Conservation (phyloP, 2,113 vertebrate genomes). For the Callipepla californica region DNA sequence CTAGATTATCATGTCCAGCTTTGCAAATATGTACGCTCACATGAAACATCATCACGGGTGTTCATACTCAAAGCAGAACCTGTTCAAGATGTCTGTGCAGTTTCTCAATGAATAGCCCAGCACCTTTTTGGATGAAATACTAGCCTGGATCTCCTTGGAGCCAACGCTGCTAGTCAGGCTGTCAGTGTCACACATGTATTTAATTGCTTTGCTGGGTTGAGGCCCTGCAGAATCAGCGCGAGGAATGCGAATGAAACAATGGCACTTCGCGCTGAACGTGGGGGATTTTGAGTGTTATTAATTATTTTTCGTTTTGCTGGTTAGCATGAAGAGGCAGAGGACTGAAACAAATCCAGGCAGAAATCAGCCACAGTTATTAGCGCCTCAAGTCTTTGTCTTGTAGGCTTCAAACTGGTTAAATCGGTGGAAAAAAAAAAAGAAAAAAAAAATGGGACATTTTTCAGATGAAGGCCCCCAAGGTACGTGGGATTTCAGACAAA, state of each 20-base stretch:
- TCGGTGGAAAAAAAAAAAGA: neutral
- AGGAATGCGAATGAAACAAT: slow-evolving; percentile 16
- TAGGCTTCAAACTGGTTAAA: slow-evolving; percentile 47
- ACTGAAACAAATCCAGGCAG: slow-evolving; percentile 60
- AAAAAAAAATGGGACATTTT: neutral
- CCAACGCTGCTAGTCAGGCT: slow-evolving; percentile 29
- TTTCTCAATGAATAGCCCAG: neutral
- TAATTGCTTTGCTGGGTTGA: slow-evolving; percentile 45
- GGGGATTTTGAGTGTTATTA: slow-evolving; percentile 37
- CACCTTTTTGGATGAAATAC: neutral
- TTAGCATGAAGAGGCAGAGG: slow-evolving; percentile 26
- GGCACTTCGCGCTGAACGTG: neutral
- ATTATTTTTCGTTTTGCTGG: slow-evolving; percentile 48
- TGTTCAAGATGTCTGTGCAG: neutral
- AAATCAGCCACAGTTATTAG: slow-evolving; percentile 59
- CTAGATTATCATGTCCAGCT: neutral
- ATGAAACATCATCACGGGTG: neutral
- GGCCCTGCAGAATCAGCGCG: slow-evolving; percentile 8
- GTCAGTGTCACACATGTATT: slow-evolving; percentile 45
- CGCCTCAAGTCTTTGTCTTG: slow-evolving; percentile 51
- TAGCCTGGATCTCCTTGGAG: neutral
- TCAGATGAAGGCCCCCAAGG: slow-evolving; percentile 18
- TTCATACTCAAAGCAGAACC: neutral
- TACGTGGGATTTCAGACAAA: slow-evolving; percentile 29
- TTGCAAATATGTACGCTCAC: neutral